A percentile compares a stretch with the other conserved stretches of the same genome.
phyloP scores from a whole-genome alignment of 2,888 invertebrate species.

The Dascillus cervinus region DNA sequence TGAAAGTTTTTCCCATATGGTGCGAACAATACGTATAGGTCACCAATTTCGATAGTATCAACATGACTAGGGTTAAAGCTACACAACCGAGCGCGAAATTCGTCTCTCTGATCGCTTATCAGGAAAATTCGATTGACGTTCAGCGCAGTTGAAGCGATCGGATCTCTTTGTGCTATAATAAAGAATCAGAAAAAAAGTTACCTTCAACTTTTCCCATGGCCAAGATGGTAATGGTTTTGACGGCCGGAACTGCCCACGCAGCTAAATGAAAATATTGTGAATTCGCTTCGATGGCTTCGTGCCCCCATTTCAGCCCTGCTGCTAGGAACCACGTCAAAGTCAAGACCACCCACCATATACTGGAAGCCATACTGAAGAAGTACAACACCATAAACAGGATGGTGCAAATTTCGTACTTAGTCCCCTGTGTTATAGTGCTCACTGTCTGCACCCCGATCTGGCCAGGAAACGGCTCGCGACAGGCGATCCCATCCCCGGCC shows the following conservation, averaged over 20 bases:
- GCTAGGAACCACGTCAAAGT: conserved; percentile 96
- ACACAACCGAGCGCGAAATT: no score
- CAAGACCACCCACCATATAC: conserved; percentile 96
- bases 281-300: conserved; percentile 95
- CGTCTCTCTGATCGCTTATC: conserved; percentile 9
- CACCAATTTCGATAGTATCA: no score
- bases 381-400: conserved; percentile 93
- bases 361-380: conserved; percentile 94
- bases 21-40: no score
- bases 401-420: conserved; percentile 77
- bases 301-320: conserved; percentile 95
- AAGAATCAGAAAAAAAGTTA: no score
- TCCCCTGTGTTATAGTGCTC: conserved; percentile 82
- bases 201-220: conserved; percentile 96
- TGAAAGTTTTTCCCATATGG: no score
- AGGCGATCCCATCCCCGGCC: conserved; percentile 74
- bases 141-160: no score
- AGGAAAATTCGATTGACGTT: conserved; percentile 8
- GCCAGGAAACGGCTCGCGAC: conserved; percentile 73
- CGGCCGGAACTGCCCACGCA: conserved; percentile 96
- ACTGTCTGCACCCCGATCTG: conserved; percentile 67
- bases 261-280: conserved; percentile 95
- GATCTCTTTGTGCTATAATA: no score
- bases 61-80: no score
- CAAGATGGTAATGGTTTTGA: conserved; percentile 90